phyloP scores from a whole-genome alignment of 2,113 vertebrate species.

The Callochromis pleurospilus region DNA sequence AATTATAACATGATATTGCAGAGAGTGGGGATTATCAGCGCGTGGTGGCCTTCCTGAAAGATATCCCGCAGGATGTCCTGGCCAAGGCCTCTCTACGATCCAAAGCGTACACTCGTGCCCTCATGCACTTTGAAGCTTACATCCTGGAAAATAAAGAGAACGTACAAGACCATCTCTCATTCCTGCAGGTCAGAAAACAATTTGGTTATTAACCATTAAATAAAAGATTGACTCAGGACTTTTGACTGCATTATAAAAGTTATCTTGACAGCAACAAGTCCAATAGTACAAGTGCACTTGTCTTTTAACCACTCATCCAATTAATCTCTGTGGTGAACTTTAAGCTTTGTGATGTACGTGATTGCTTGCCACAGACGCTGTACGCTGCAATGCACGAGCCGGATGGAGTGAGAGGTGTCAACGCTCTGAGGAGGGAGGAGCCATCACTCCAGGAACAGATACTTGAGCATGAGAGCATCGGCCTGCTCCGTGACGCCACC shows the following conservation, averaged over 20 bases:
- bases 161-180: constrained; percentile 93
- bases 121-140: constrained; percentile 98
- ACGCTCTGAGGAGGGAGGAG: constrained; percentile 88
- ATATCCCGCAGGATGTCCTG: constrained; percentile 90
- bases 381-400: constrained; percentile 98
- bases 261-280: background rate
- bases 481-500: constrained; percentile 90
- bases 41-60: constrained; percentile 86
- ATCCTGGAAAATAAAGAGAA: constrained; percentile 92
- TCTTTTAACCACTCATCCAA: background rate
- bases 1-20: background rate
- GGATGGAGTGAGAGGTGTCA: constrained; percentile 93
- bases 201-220: background rate
- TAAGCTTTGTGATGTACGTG: background rate
- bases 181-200: constrained; percentile 82
- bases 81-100: constrained; percentile 92
- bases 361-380: constrained; percentile 62
- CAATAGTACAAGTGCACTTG: background rate
- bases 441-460: constrained; percentile 93
- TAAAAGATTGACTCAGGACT: background rate
- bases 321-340: background rate
- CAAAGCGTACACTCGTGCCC: constrained; percentile 93
- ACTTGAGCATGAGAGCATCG: constrained; percentile 95
- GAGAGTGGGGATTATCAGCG: constrained; percentile 84
- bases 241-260: background rate